Evolutionary conservation across 2,113 vertebrate genomes (phyloP).

Genomic region (Prolemur simus): DNA sequence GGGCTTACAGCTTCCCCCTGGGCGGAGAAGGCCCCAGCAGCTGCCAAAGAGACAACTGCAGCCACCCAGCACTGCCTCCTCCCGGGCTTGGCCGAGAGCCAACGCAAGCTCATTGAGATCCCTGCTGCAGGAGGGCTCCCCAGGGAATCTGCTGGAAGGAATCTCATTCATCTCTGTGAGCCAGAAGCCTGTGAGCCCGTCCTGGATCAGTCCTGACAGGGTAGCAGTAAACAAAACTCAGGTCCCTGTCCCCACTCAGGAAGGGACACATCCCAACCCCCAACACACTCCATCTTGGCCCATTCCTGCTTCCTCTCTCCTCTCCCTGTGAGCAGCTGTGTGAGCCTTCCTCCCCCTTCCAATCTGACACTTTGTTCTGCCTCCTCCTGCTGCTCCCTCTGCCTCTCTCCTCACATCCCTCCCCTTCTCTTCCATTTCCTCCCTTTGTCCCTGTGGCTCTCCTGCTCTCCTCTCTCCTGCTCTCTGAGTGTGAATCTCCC

Average conservation of each 20-base stretch:
- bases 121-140: constrained; percentile 75
- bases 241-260: background rate
- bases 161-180: constrained; percentile 60
- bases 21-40: background rate
- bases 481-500: background rate
- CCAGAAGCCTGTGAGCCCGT: background rate
- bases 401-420: background rate
- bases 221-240: background rate
- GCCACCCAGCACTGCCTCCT: constrained; percentile 18
- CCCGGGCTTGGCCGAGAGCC: constrained; percentile 68
- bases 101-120: constrained; percentile 84
- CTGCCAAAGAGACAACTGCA: background rate
- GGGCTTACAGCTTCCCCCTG: background rate
- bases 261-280: background rate
- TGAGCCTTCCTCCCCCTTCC: background rate
- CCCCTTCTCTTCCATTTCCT: background rate
- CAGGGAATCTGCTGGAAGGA: constrained; percentile 58
- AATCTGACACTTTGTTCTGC: constrained; percentile 12
- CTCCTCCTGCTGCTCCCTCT: background rate
- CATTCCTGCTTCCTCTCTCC: background rate
- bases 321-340: background rate
- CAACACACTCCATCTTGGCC: background rate
- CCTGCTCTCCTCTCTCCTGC: background rate
- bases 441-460: background rate
- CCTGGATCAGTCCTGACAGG: background rate